A percentile compares a stretch with the other conserved stretches of the same genome.
phyloP scores from a whole-genome alignment of 1,140 invertebrate species.

The Neodiprion pinetum region DNA sequence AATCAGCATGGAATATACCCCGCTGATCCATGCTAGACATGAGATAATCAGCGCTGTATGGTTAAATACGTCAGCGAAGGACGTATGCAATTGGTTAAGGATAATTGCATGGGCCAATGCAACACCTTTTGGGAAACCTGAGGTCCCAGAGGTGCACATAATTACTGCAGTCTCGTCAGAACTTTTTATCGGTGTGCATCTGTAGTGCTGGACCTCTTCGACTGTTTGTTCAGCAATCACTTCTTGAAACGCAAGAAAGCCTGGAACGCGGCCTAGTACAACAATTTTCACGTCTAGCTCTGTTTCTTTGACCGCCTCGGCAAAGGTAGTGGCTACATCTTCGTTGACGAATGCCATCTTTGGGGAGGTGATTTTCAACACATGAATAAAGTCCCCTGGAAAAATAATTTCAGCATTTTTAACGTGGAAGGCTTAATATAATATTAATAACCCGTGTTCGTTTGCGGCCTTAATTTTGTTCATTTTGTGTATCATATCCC shows the following conservation, averaged over 20 bases:
- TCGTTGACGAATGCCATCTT: conserved; percentile 43
- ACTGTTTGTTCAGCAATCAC: conserved; percentile 24
- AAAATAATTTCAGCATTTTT: too few species aligned
- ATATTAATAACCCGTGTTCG: too few species aligned
- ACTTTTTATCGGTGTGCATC: conserved; percentile 12
- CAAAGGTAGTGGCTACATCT: conserved; percentile 42
- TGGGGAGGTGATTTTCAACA: conserved; percentile 28
- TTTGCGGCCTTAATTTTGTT: too few species aligned
- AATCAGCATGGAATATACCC: conserved; percentile 44
- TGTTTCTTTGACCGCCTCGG: conserved; percentile 18
- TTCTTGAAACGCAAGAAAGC: conserved; percentile 26
- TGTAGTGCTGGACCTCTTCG: conserved; percentile 24
- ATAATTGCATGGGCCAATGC: conserved; percentile 69
- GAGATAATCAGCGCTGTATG: conserved; percentile 33
- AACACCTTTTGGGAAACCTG: conserved; percentile 79
- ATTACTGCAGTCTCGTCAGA: conserved; percentile 53
- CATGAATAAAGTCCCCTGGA: too few species aligned
- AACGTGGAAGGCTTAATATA: too few species aligned
- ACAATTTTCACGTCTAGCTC: conserved; percentile 28
- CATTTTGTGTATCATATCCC: too few species aligned
- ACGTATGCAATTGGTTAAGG: conserved; percentile 20
- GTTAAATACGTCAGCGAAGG: conserved; percentile 34
- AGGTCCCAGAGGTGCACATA: conserved; percentile 74
- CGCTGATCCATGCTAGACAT: conserved; percentile 61
- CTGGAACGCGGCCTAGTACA: conserved; percentile 36